phyloP scores from a whole-genome alignment of 2,888 invertebrate genomes.

The Deroplatys truncata region DNA sequence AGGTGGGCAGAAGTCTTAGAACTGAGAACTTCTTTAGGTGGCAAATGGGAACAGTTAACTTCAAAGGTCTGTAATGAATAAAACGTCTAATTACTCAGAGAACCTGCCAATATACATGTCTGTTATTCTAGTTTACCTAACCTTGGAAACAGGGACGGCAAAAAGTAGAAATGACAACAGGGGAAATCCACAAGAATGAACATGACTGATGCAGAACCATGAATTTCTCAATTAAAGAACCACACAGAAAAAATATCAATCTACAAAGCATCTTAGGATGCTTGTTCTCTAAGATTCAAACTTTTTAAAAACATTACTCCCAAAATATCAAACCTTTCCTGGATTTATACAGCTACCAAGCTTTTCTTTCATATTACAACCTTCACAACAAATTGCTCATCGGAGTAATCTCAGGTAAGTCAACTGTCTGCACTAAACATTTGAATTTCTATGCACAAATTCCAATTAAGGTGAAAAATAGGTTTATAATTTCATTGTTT shows the following conservation, averaged over 20 bases:
- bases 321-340: background rate
- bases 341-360: background rate
- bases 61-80: background rate
- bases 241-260: background rate
- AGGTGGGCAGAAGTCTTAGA: background rate
- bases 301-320: background rate
- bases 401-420: background rate
- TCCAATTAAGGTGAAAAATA: background rate
- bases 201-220: slow-evolving; percentile 2
- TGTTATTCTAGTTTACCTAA: background rate
- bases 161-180: slow-evolving; percentile 20
- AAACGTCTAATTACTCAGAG: background rate
- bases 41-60: background rate
- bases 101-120: background rate
- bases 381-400: background rate
- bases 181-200: background rate
- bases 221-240: slow-evolving; percentile 3
- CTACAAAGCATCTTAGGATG: background rate
- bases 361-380: background rate
- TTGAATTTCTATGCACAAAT: background rate
- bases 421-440: background rate
- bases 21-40: background rate
- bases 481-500: background rate
- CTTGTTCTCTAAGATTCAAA: background rate
- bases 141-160: slow-evolving; percentile 27